Conservation (phyloP, 1,140 invertebrate genomes). For the Apis cerana region DNA sequence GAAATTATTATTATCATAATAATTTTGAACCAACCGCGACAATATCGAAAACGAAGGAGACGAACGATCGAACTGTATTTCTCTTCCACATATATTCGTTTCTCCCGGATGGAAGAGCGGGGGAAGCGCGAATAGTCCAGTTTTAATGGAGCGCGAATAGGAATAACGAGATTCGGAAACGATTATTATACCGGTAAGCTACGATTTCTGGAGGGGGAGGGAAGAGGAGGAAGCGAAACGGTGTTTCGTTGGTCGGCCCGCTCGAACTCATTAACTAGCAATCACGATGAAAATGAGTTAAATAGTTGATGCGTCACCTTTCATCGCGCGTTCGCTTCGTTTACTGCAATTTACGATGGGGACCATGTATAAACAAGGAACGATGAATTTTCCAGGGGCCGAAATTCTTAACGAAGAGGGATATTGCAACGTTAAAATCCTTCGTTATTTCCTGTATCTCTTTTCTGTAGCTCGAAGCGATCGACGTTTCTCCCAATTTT, state of each 20-base stretch:
- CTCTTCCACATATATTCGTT: not conserved
- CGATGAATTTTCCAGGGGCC: not conserved
- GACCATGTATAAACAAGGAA: not conserved
- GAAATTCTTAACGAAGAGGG: not conserved
- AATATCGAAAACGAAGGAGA: not conserved
- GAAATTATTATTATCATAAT: no score
- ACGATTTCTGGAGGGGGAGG: not conserved
- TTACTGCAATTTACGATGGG: slow-evolving; percentile 18
- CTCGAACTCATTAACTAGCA: slow-evolving; percentile 32
- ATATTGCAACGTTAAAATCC: no score
- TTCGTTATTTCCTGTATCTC: no score
- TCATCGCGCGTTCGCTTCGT: slow-evolving; percentile 1
- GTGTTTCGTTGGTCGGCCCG: slow-evolving; percentile 9
- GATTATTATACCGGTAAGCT: slow-evolving; percentile 12
- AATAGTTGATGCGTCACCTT: slow-evolving; percentile 16
- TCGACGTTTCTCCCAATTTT: not conserved
- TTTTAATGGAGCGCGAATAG: slow-evolving; percentile 13
- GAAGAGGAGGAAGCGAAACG: not conserved
- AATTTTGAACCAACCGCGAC: no score
- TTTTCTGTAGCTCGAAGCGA: not conserved
- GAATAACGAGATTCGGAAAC: slow-evolving; percentile 24
- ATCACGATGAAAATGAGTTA: slow-evolving; percentile 31
- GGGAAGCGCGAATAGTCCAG: not conserved
- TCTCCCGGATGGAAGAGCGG: not conserved
- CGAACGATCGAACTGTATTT: not conserved